Conservation (phyloP, 1,140 invertebrate genomes). For the Anoplophora glabripennis region DNA sequence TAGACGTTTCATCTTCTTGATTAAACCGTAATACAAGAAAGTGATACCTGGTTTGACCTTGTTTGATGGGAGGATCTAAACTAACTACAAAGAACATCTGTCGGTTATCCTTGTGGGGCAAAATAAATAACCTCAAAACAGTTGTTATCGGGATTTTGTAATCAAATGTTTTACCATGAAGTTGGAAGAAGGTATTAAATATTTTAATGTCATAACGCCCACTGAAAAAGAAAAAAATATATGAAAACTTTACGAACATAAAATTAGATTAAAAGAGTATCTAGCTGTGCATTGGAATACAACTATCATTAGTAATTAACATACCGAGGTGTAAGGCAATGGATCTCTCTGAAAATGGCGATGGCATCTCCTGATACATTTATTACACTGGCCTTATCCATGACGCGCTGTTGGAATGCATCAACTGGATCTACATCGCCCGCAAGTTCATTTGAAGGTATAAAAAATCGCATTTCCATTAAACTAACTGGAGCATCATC, state of each 20-base stretch:
- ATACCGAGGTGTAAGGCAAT: constrained; percentile 95
- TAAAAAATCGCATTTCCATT: constrained; percentile 97
- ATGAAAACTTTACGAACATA: constrained; percentile 24
- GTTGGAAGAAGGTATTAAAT: constrained; percentile 95
- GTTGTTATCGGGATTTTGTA: constrained; percentile 99
- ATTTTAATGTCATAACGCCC: constrained; percentile 99
- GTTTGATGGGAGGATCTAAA: constrained; percentile 98
- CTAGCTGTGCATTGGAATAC: neutral
- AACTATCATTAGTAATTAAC: constrained; percentile 6
- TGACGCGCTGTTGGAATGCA: constrained; percentile 92
- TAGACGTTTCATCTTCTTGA: constrained; percentile 90
- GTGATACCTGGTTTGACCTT: constrained; percentile 96
- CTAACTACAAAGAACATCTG: constrained; percentile 99
- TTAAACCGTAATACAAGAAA: constrained; percentile 94
- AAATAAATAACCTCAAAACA: constrained; percentile 87
- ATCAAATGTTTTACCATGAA: constrained; percentile 99
- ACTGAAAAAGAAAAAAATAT: constrained; percentile 62
- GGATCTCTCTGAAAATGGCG: constrained; percentile 93
- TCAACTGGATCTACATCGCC: constrained; percentile 90
- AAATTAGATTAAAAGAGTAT: constrained; percentile 11
- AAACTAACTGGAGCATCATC: constrained; percentile 96
- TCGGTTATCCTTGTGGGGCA: constrained; percentile 96
- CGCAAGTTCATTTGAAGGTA: constrained; percentile 81
- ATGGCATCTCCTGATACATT: constrained; percentile 97
- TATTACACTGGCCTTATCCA: constrained; percentile 96